Conservation (phyloP, 2,888 invertebrate genomes). For the Ischnus inquisitorius region DNA sequence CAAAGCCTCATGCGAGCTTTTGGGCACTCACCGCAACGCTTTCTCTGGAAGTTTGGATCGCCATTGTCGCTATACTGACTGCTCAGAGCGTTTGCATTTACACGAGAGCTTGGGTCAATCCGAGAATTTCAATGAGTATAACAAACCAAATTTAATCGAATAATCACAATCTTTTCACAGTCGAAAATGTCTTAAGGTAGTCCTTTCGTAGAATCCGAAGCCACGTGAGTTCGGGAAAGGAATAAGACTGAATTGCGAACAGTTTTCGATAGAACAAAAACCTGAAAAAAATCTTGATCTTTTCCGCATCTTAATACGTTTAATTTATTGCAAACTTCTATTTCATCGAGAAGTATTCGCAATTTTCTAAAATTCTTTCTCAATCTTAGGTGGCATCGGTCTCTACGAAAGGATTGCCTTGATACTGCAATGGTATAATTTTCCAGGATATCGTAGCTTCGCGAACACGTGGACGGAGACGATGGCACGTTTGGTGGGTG, state of each 20-base stretch:
- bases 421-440: neutral
- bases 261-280: too few species aligned
- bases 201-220: too few species aligned
- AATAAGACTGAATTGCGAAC: too few species aligned
- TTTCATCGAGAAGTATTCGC: too few species aligned
- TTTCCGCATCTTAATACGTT: too few species aligned
- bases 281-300: too few species aligned
- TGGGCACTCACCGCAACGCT: constrained; percentile 81
- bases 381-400: too few species aligned
- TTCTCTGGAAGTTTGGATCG: constrained; percentile 75
- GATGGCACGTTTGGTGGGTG: constrained; percentile 77
- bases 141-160: constrained; percentile 18
- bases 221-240: too few species aligned
- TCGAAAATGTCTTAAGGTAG: too few species aligned
- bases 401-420: too few species aligned
- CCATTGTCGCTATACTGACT: constrained; percentile 71
- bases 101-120: constrained; percentile 75
- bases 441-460: constrained; percentile 77
- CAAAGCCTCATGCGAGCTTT: constrained; percentile 77
- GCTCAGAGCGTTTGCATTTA: constrained; percentile 73
- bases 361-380: too few species aligned
- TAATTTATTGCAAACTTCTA: too few species aligned
- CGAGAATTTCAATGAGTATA: constrained; percentile 75
- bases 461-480: constrained; percentile 76
- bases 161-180: neutral